Percentiles rank a stretch among this genome's conserved stretches.
phyloP scores from a whole-genome alignment of 37 sponge, comb jelly and placozoan genomes.

The Eunapius fragilis region DNA sequence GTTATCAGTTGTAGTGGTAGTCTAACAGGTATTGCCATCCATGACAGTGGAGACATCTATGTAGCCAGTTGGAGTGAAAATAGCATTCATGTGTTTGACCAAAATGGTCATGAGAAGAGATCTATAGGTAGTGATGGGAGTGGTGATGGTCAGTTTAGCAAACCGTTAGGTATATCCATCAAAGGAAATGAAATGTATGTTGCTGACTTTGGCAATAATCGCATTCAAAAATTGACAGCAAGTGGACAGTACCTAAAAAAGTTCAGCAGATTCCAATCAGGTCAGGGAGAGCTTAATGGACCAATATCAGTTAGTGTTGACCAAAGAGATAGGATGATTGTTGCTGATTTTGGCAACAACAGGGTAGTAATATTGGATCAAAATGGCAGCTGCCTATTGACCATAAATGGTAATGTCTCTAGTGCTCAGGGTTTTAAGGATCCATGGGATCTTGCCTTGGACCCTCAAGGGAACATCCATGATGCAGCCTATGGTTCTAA shows the following conservation, averaged over 20 bases:
- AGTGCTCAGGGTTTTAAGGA: no score
- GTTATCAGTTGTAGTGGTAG: not conserved
- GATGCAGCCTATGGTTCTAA: not conserved
- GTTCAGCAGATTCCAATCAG: not conserved
- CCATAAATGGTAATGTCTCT: no score
- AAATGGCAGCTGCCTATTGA: no score
- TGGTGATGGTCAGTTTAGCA: constrained; percentile 7
- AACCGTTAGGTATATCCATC: not conserved
- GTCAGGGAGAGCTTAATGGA: not conserved
- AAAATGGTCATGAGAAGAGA: not conserved
- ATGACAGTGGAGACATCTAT: no score
- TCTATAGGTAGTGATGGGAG: constrained; percentile 10
- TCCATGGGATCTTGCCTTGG: constrained; percentile 18
- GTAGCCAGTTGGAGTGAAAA: no score
- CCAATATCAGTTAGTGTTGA: not conserved
- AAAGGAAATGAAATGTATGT: constrained; percentile 8
- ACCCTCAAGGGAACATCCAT: not conserved
- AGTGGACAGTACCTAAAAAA: not conserved
- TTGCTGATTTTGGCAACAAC: no score
- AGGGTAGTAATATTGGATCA: no score
- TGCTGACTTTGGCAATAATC: not conserved
- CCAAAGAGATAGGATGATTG: no score
- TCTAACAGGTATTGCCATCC: not conserved
- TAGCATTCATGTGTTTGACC: not conserved
- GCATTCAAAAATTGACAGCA: not conserved